Evolutionary conservation across 2,888 invertebrate genomes (phyloP).

Genomic region (Himalopsyche kuldschensis): DNA sequence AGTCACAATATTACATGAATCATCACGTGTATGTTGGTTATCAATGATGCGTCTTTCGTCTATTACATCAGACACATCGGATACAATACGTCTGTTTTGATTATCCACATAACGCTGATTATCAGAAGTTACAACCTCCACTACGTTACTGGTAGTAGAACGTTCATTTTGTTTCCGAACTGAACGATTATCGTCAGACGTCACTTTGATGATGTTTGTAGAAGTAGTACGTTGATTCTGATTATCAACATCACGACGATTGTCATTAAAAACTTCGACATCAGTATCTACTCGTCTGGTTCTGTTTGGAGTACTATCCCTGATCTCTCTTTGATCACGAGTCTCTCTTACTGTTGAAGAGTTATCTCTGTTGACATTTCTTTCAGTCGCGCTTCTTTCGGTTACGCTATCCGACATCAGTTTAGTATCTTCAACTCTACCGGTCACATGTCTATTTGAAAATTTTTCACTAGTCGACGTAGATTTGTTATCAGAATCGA

Average conservation of each 20-base stretch:
- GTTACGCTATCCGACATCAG: not conserved
- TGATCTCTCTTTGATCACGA: not conserved
- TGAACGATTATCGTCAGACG: not conserved
- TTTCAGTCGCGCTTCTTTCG: not conserved
- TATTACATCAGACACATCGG: not conserved
- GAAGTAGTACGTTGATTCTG: not conserved
- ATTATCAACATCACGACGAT: not conserved
- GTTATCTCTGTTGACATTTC: not conserved
- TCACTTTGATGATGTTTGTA: not conserved
- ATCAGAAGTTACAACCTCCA: not conserved
- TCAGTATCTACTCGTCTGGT: not conserved
- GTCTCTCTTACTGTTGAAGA: not conserved
- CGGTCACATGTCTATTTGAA: not conserved
- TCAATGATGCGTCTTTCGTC: not conserved
- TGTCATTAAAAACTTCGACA: not conserved
- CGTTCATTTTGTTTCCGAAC: not conserved
- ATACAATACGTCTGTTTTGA: not conserved
- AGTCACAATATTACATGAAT: not conserved
- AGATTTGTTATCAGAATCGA: slow-evolving; percentile 6
- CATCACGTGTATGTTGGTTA: not conserved
- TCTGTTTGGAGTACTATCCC: not conserved
- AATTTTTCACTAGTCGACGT: slow-evolving; percentile 3
- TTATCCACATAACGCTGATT: not conserved
- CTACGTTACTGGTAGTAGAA: not conserved
- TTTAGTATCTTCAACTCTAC: not conserved